Evolutionary conservation across 2,888 invertebrate species (phyloP), one percentile per base, ranked within the genome.

Genomic region (Blastobasis adustella): DNA sequence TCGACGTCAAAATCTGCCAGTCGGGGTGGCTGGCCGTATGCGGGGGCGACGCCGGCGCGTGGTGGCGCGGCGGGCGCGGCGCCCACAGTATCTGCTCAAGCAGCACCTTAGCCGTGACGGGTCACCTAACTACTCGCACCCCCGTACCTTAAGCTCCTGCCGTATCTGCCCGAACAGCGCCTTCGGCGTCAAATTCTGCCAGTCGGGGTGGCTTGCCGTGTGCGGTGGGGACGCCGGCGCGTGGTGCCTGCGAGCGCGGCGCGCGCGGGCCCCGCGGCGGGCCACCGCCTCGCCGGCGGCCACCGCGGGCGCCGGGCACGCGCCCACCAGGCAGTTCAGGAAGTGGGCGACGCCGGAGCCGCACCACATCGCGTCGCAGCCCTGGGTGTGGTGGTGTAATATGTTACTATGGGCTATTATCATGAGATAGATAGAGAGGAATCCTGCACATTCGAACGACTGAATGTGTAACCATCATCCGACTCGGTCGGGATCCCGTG

Each of bases 271-370:
- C 67, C 70, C 66, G 63, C 51, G 65, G 56, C 58, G 61, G 61
- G 47, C 62, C 64, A 57, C 61, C 49, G 63, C 65, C 57, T 82
- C 83, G 43, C 71, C 69, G 6, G 78, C 66, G 40, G 77, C 63
- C 9, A 79, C 76, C 23, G 70, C 69, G 0, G 95, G 92, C 71
- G 92, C 90, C 5, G 93, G 91, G 47, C 92, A 89, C 53, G 91
- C 89, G 52, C 97, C 96, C 50, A 99, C 82, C 71, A 98, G 92
- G 73, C 99, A 99, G 85, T 98, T 99, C 56, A 99, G 90, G 85
- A 99, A 99, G 81, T 99, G 99, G 56, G 97, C 95, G 51, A 98
- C 94, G 1, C 96, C 98, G 1, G 94, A 92, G 0, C 98, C 95
- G 57, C 98, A 89, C 73, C 94, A 95, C 94, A 98, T 96, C 72